Conservation (phyloP, 2,888 invertebrate species). For the Monoplex corrugatus region DNA sequence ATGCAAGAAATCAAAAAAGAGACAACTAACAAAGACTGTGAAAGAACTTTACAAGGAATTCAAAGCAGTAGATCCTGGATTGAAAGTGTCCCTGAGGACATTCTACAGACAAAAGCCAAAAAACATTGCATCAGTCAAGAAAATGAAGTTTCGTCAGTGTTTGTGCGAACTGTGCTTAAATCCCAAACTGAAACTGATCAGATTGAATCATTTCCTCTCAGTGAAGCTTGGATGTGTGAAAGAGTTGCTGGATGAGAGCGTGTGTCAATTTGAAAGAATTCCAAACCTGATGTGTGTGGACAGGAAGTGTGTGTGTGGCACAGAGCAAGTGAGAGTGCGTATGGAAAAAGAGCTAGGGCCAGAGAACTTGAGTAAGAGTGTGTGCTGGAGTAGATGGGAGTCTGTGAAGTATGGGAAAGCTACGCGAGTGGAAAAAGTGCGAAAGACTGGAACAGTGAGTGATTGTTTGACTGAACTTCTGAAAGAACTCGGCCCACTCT, state of each 20-base stretch:
- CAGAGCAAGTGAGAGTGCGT: neutral
- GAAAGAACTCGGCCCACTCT: neutral
- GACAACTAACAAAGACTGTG: neutral
- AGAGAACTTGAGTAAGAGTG: neutral
- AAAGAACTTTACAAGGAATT: neutral
- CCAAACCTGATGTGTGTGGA: constrained; percentile 12
- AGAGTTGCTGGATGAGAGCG: neutral
- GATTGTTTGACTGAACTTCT: neutral
- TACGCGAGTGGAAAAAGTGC: neutral
- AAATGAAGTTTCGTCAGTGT: constrained; percentile 25
- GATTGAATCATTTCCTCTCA: neutral
- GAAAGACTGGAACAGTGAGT: neutral
- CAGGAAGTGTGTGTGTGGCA: neutral
- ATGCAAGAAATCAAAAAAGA: neutral
- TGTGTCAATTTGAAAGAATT: neutral
- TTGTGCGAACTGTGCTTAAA: neutral
- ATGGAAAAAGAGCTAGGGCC: neutral
- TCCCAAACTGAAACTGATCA: neutral
- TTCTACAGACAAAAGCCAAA: constrained; percentile 11
- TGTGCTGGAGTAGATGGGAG: neutral
- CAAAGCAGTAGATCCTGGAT: neutral
- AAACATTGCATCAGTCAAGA: neutral
- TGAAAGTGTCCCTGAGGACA: neutral
- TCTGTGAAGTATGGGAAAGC: neutral
- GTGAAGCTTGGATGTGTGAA: neutral